Evolutionary conservation across 2,113 vertebrate genomes (phyloP).

Genomic region (pig (Sus scrofa)): T2T-Sscrofa CM000817.6:11170501-11171000

Average conservation of each 20-base stretch:
- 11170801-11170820: rapidly evolving
- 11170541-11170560: background rate
- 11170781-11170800: background rate
- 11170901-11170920: background rate
- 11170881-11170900: background rate
- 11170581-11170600: background rate
- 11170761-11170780: background rate
- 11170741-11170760: background rate
- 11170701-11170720: background rate
- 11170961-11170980: background rate
- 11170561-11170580: background rate
- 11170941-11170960: background rate
- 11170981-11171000: background rate
- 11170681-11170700: background rate
- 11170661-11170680: background rate
- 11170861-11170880: background rate
- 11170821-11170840: background rate
- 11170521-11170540: background rate
- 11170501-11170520: background rate
- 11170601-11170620: background rate
- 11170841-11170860: background rate
- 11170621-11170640: background rate
- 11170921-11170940: background rate
- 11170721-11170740: background rate
- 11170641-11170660: background rate